Evolutionary conservation across 2,888 invertebrate species (phyloP).

Genomic region (Chrysotoxum bicinctum): DNA sequence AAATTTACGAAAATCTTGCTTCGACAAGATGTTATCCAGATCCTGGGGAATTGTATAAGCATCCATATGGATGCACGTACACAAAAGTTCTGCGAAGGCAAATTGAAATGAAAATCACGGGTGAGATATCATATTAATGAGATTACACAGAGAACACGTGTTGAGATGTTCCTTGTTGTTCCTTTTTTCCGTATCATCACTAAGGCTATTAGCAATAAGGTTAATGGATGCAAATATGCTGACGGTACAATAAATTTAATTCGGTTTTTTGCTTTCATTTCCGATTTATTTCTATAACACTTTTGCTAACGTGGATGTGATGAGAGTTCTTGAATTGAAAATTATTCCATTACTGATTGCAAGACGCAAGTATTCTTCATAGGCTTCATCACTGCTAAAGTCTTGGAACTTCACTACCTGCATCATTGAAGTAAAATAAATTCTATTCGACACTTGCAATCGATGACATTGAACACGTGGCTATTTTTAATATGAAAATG

Average conservation of each 20-base stretch:
- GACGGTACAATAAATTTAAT: not conserved
- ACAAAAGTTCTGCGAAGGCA: conserved; percentile 28
- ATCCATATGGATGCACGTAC: conserved; percentile 14
- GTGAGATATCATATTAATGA: conserved; percentile 71
- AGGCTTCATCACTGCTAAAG: not conserved
- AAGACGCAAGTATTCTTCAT: not conserved
- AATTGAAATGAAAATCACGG: conserved; percentile 69
- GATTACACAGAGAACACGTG: conserved; percentile 70
- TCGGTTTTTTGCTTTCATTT: conserved; percentile 27
- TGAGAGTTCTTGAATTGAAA: conserved; percentile 15
- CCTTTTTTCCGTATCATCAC: conserved; percentile 2
- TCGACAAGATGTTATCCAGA: conserved; percentile 67
- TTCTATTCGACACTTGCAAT: too few species aligned
- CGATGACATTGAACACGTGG: too few species aligned
- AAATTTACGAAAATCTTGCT: conserved; percentile 16
- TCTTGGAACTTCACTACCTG: not conserved
- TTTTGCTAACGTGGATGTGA: conserved; percentile 9
- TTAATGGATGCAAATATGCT: conserved; percentile 51
- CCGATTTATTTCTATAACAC: conserved; percentile 52
- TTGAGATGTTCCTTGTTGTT: conserved; percentile 43
- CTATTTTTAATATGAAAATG: not conserved
- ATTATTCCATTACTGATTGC: not conserved
- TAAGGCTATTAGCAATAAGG: conserved; percentile 56
- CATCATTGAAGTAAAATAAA: too few species aligned
- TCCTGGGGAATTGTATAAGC: conserved; percentile 38